Percentiles rank a stretch among this genome's conserved stretches.
Evolutionary conservation across 2,113 vertebrate genomes (phyloP).

Genomic region (Odocoileus hemionus): DNA sequence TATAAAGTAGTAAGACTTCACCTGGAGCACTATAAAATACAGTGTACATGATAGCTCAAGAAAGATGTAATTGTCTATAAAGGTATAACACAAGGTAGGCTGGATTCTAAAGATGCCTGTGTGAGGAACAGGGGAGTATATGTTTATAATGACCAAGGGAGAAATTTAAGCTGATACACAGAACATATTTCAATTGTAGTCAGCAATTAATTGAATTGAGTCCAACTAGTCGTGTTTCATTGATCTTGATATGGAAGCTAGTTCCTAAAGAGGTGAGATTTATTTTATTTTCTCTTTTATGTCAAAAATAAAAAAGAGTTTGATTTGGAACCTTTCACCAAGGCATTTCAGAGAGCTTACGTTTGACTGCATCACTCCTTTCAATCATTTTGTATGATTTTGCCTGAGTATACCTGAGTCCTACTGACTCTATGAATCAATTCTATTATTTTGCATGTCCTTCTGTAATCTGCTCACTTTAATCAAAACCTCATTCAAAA

Average conservation of each 20-base stretch:
- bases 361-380: not conserved
- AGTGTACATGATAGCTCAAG: slow-evolving; percentile 60
- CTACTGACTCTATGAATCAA: not conserved
- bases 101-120: slow-evolving; percentile 50
- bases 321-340: not conserved
- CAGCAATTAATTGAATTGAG: slow-evolving; percentile 50
- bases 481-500: not conserved
- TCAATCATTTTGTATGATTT: not conserved
- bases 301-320: not conserved
- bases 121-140: slow-evolving; percentile 28
- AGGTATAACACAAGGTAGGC: slow-evolving; percentile 50
- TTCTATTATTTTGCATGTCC: not conserved
- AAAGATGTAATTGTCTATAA: slow-evolving; percentile 73
- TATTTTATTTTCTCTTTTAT: not conserved
- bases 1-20: slow-evolving; percentile 68
- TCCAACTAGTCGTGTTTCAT: slow-evolving; percentile 5
- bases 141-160: slow-evolving; percentile 50
- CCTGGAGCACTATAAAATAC: slow-evolving; percentile 75
- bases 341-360: not conserved
- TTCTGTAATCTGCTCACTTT: not conserved
- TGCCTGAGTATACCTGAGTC: not conserved
- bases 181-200: slow-evolving; percentile 47
- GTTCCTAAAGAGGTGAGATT: not conserved
- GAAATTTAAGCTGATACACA: slow-evolving; percentile 60
- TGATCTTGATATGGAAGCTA: not conserved